phyloP scores from a whole-genome alignment of 2,888 invertebrate genomes.

The Polyommatus icarus region DNA sequence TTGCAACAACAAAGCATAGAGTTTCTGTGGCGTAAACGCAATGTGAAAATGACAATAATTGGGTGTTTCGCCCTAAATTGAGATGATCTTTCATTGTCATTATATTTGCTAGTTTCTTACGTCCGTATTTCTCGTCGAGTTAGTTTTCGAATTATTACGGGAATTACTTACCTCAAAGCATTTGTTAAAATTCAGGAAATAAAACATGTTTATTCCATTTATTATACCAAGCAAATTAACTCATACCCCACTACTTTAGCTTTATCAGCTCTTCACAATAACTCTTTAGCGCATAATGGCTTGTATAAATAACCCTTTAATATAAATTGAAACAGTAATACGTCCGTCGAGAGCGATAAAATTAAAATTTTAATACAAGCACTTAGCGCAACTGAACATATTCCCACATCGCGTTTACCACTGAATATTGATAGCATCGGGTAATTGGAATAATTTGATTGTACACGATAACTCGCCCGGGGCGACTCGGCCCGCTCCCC shows the following conservation, averaged over 20 bases:
- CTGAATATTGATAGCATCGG: slow-evolving; percentile 40
- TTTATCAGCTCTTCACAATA: not conserved
- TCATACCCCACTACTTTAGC: not conserved
- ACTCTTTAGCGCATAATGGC: slow-evolving; percentile 5
- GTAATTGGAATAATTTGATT: slow-evolving; percentile 53
- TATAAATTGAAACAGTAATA: slow-evolving; percentile 22
- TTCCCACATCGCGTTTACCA: slow-evolving; percentile 35
- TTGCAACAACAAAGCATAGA: too few relatives aligned
- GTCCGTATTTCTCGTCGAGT: too few relatives aligned
- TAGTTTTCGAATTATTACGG: too few relatives aligned
- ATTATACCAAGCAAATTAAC: not conserved
- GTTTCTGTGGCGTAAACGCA: too few relatives aligned
- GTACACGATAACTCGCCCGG: slow-evolving; percentile 38
- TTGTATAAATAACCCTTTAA: slow-evolving; percentile 11
- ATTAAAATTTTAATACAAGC: slow-evolving; percentile 34
- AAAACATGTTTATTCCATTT: too few relatives aligned
- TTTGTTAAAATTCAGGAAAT: too few relatives aligned
- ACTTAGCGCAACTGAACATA: slow-evolving; percentile 34
- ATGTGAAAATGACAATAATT: too few relatives aligned
- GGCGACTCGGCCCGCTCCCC: slow-evolving; percentile 28
- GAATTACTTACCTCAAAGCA: too few relatives aligned
- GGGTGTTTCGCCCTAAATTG: too few relatives aligned
- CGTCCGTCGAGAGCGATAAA: slow-evolving; percentile 26
- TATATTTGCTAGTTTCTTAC: too few relatives aligned
- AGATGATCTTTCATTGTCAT: too few relatives aligned